Evolutionary conservation across 2,113 vertebrate genomes (phyloP).

Genomic region (Rhinolophus sinicus): DNA sequence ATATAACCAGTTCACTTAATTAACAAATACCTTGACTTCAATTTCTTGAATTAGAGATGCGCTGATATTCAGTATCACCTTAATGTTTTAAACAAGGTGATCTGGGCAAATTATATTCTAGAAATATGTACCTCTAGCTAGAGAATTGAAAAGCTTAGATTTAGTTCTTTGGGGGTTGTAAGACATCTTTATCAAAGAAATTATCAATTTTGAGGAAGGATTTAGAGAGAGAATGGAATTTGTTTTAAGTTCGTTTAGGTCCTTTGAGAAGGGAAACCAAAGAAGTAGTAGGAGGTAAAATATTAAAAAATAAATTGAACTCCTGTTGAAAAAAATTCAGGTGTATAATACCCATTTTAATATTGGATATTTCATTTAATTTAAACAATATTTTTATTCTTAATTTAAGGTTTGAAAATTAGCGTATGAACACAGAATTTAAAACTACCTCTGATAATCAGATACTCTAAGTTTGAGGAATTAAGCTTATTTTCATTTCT

Average conservation of each 20-base stretch:
- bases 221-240: not conserved
- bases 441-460: not conserved
- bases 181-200: not conserved
- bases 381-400: not conserved
- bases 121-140: not conserved
- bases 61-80: not conserved
- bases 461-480: not conserved
- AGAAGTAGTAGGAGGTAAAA: not conserved
- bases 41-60: not conserved
- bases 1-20: conserved; percentile 26
- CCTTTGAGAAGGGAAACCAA: not conserved
- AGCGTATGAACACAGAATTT: not conserved
- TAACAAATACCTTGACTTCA: not conserved
- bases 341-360: not conserved
- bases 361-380: not conserved
- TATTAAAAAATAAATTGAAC: not conserved
- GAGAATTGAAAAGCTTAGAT: not conserved
- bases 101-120: not conserved
- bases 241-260: not conserved
- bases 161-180: not conserved
- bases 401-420: conserved; percentile 23
- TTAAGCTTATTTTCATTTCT: not conserved
- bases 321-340: not conserved
- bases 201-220: not conserved
- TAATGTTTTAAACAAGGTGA: conserved; percentile 21